These are phyloP conservation scores for Acanthurus leucopareius DNA, from an alignment of 2,797 vertebrate genomes.

Conservation along the genomic window DNA sequence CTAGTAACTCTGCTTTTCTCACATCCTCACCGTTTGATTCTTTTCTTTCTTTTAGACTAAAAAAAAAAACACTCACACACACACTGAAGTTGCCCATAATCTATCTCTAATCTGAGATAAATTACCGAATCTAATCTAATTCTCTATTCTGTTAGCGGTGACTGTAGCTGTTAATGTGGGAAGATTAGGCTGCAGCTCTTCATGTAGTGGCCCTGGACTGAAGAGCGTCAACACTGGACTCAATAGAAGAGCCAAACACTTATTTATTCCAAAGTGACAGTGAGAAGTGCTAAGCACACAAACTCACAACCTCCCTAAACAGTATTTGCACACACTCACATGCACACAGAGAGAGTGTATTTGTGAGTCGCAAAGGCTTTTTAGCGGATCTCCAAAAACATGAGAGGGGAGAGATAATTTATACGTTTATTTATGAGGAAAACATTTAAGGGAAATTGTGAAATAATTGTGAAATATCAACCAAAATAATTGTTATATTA, in stretches of 20 bases:
- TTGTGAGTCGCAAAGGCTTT: conserved; percentile 31
- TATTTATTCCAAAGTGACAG: conserved; percentile 83
- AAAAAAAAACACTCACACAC: background rate
- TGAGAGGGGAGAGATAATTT: background rate
- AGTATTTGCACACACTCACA: conserved; percentile 62
- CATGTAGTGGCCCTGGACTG: conserved; percentile 67
- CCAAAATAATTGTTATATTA: background rate
- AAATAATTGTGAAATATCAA: background rate
- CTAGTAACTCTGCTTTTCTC: background rate
- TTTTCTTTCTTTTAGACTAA: background rate
- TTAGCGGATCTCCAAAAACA: conserved; percentile 23
- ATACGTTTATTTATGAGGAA: conserved; percentile 15
- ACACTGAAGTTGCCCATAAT: conserved; percentile 49
- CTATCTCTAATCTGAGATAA: conserved; percentile 64
- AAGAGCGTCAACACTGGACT: conserved; percentile 83
- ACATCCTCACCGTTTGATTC: background rate
- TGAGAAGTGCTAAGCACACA: conserved; percentile 81
- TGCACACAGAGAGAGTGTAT: conserved; percentile 36
- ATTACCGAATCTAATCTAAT: conserved; percentile 78
- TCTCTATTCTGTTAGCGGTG: conserved; percentile 63
- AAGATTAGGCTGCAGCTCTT: conserved; percentile 76
- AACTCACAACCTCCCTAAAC: conserved; percentile 57
- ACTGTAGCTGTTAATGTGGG: conserved; percentile 78
- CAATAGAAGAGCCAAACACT: conserved; percentile 79
- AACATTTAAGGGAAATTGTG: background rate